Base-by-base conservation (phyloP, 2,888 invertebrate genomes). In the Diachrysia chrysitis region DNA sequence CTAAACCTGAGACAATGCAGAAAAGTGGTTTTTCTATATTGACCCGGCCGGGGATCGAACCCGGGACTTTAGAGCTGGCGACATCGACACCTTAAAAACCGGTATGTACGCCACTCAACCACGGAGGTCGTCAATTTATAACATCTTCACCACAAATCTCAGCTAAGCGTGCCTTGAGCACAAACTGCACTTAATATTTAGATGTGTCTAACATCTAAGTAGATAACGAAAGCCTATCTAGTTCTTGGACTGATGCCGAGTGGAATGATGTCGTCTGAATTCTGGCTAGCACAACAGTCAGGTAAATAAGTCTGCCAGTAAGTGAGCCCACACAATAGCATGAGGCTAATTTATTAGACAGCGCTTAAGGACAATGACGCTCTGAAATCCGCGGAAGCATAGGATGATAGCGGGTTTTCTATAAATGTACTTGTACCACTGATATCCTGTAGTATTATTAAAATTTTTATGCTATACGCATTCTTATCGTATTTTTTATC, bases 291-390 rank as follows among this genome's bases (percentile, higher is more conserved):
- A 81, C 81, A 84, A 85, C 85, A 88, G 85, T 85, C 89, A 91
- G 92, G 92, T 93, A 91, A 93, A 92, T 93, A 93, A 92, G 90
- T 91, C 90, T 90, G 88, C 90, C 90, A 88, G 87, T 89, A 90
- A 92, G 91, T 91, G 91, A 91, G 88, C 90, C 91, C 90, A 88
- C 91, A 93, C 92, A 93, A 93, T 92, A 90, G 90, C 87, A 83
- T 69, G 69, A 78, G 81, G 87, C 90, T 92, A 92, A 93, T 93
- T 94, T 93, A 93, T 93, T 92, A 90, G 90, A 87, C 89, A 87
- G 84, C 84, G 88, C 89, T 92, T 90, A 89, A 87, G 87, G 87
- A 84, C 81, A 76, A 84, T 81, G 54, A 55, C 85, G 91, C 84
- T 61, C 71, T 2, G 17, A 70, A 79, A 79, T 6, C 12, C 61